Evolutionary conservation across 1,140 invertebrate species (phyloP).

Genomic region (Heliothis virescens): DNA sequence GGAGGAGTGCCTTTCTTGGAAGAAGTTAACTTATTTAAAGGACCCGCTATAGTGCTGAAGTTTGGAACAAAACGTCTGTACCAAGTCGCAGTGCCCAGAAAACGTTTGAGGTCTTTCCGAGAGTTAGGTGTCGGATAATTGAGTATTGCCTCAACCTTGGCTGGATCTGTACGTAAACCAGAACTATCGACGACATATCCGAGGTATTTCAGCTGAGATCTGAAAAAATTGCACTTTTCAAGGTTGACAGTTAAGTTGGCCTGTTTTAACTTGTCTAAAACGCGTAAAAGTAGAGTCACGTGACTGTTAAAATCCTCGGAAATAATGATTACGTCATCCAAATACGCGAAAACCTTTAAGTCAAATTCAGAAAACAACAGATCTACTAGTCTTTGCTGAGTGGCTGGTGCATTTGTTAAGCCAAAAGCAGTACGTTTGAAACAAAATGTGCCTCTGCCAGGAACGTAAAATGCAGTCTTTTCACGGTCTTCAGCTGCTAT

Average conservation of each 20-base stretch:
- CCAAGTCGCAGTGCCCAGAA: slow-evolving; percentile 77
- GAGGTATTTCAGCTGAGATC: slow-evolving; percentile 61
- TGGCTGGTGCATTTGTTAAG: background rate
- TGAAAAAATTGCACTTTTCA: slow-evolving; percentile 58
- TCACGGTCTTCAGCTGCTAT: slow-evolving; percentile 43
- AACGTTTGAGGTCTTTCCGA: slow-evolving; percentile 67
- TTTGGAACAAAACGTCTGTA: slow-evolving; percentile 78
- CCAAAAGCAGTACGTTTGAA: slow-evolving; percentile 6
- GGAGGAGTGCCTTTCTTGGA: slow-evolving; percentile 56
- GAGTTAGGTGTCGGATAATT: slow-evolving; percentile 67
- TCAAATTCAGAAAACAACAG: slow-evolving; percentile 60
- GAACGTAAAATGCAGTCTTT: slow-evolving; percentile 63
- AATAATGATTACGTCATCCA: slow-evolving; percentile 73
- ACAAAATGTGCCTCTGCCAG: background rate
- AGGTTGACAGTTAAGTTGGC: slow-evolving; percentile 66
- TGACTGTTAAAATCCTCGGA: slow-evolving; percentile 60
- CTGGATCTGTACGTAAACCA: slow-evolving; percentile 75
- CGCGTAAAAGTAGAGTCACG: slow-evolving; percentile 54
- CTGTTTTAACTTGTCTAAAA: slow-evolving; percentile 60
- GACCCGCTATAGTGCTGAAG: slow-evolving; percentile 52
- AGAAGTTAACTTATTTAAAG: slow-evolving; percentile 62
- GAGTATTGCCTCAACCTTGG: slow-evolving; percentile 19
- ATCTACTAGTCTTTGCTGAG: slow-evolving; percentile 62
- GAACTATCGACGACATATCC: slow-evolving; percentile 66
- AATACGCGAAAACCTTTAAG: slow-evolving; percentile 58